Evolutionary conservation across 2,113 vertebrate species (phyloP), one percentile per base, ranked within the genome.

Genomic region (Geococcyx californianus): DNA sequence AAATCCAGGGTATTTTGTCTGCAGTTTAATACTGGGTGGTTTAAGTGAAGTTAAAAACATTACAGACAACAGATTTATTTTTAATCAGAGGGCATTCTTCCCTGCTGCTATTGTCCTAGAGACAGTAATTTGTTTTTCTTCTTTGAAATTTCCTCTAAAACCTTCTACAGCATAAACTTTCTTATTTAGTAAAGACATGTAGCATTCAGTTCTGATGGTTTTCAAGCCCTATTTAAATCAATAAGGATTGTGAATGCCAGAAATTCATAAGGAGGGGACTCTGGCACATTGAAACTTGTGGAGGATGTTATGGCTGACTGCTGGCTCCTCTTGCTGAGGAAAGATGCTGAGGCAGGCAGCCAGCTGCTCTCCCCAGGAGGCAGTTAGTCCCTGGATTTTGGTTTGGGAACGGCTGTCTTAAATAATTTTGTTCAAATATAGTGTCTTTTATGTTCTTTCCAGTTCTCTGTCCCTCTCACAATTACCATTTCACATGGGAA

Each of bases 341-440:
- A 93, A 89, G 93, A 91, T 69, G 87, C 85, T 87, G 92, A 90
- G 94, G 91, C 87, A 94, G 93, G 55, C 93, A 94, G 95, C 79
- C 95, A 96, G 93, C 90, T 95, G 68, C 81, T 91, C 90, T 96
- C 85, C 91, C 88, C 95, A 94, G 88, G 86, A 97, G 93, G 92
- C 90, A 90, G 90, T 76, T 64, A 93, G 90, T 92, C 88, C 76
- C 88, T 96, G 93, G 86, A 96, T 92, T 83, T 95, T 45, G 55
- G 88, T 96, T 97, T 96, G 96, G 88, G 95, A 97, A 96, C 2
- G 89, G 90, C 83, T 96, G 90, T 96, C 93, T 97, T 64, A 84
- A 95, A 95, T 92, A 95, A 94, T 96, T 97, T 83, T 93, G 83
- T 90, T 96, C 94, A 93, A 95, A 90, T 96, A 92, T 82, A 94